Conservation (phyloP, 2,113 vertebrate species). For the Bubalus kerabau region DNA sequence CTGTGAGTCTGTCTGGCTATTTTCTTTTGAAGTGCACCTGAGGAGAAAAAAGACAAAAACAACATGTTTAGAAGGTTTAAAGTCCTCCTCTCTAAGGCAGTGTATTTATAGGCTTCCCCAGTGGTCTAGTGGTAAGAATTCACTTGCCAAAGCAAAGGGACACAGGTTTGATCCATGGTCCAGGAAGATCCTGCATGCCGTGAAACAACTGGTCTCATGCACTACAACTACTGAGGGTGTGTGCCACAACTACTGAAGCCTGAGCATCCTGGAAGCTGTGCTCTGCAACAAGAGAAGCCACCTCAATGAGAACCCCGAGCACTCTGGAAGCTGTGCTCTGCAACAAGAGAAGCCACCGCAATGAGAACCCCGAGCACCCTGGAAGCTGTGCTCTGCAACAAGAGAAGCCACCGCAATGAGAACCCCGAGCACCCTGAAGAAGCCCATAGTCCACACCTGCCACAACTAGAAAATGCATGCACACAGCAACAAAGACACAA, state of each 20-base stretch:
- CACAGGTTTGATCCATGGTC: not conserved
- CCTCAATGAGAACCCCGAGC: rapidly evolving
- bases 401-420: not conserved
- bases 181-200: not conserved
- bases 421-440: not conserved
- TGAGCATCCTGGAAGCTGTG: not conserved
- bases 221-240: not conserved
- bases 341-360: rapidly evolving
- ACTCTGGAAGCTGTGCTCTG: not conserved
- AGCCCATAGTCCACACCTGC: not conserved
- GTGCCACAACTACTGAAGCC: not conserved
- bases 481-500: not conserved
- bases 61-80: not conserved
- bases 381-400: not conserved
- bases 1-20: conserved; percentile 78
- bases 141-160: not conserved
- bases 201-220: not conserved
- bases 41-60: not conserved
- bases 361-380: rapidly evolving
- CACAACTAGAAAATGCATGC: not conserved
- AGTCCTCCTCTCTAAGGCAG: not conserved
- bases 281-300: not conserved
- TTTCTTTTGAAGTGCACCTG: conserved; percentile 87
- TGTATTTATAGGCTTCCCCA: not conserved
- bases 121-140: not conserved